Evolutionary conservation across 2,888 invertebrate species (phyloP).

Genomic region (Mycalesis mineus): DNA sequence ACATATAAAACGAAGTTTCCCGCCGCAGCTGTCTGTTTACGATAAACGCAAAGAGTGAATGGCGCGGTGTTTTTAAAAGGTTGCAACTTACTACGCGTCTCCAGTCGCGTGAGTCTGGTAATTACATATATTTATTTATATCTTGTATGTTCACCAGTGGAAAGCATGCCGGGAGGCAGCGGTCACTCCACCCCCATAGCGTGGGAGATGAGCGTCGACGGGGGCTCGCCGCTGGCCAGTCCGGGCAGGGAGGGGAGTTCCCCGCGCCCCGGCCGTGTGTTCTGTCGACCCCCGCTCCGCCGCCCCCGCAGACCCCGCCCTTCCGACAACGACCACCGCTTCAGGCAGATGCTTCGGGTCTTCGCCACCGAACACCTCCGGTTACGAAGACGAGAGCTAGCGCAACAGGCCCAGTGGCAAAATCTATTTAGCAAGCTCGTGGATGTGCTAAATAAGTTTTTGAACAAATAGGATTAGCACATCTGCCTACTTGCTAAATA

Average conservation of each 20-base stretch:
- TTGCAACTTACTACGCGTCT: too few relatives aligned
- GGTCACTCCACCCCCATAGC: neutral
- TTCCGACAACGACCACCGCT: neutral
- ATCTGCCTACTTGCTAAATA: neutral
- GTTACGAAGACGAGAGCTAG: neutral
- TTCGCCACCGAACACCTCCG: neutral
- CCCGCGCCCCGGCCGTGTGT: neutral
- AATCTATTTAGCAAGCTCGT: neutral
- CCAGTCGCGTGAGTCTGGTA: too few relatives aligned
- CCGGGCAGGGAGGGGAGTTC: neutral
- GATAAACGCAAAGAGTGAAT: too few relatives aligned
- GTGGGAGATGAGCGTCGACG: slow-evolving; percentile 4
- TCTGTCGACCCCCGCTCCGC: neutral
- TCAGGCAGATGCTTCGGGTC: neutral
- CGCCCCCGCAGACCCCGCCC: neutral
- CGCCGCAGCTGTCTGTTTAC: too few relatives aligned
- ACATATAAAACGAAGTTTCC: too few relatives aligned
- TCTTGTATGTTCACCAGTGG: too few relatives aligned
- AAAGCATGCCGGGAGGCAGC: neutral
- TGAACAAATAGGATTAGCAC: neutral
- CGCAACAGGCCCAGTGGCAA: neutral
- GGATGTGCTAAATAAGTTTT: slow-evolving; percentile 1
- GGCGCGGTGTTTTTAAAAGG: too few relatives aligned
- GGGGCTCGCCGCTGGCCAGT: neutral
- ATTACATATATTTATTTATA: too few relatives aligned